Evolutionary conservation across 2,888 invertebrate genomes (phyloP), one percentile per base, ranked within the genome.

Genomic region (Trachelus stipa): DNA sequence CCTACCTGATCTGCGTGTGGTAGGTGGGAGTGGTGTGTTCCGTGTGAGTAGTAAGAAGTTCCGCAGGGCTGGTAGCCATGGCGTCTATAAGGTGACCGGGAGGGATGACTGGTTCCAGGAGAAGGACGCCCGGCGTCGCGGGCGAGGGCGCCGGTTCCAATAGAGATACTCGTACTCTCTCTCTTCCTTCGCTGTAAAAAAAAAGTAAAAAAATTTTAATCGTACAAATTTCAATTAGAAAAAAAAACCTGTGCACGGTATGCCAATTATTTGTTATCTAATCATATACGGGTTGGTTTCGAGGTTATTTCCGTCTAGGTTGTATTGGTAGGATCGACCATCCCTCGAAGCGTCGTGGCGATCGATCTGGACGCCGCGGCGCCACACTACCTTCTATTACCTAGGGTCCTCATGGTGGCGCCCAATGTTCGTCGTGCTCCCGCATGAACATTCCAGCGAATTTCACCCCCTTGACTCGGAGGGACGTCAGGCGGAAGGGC

Each of bases 11-110:
- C 85, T 91, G 91, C 82, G 91, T 87, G 83, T 91, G 91, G 77
- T 91, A 91, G 79, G 91, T 88, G 76, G 91, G 91, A 34, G 89
- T 88, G 76, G 90, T 91, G 85, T 91, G 91, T 78, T 91, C 91
- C 79, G 91, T 90, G 82, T 91, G 91, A 80, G 91, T 88, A 80
- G 91, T 91, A 71, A 91, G 84, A 78, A 91, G 88, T 87, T 91
- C 91, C 79, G 88, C 88, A 40, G 90, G 86, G 84, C 88, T 89
- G 79, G 86, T 87, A 73, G 88, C 87, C 89, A 91, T 90, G 83
- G 87, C 87, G 85, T 89, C 88, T 81, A 87, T 82, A 71, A 86
- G 84, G 73, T 86, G 86, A 80, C 84, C 85, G 82, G 85, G 84
- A 80, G 87, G 85, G 80, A 89, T 87, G 82, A 85, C 86, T 75